Percentiles rank a stretch among this genome's conserved stretches.
Conservation (phyloP, 1,140 invertebrate species). For the Ceratina australensis region DNA sequence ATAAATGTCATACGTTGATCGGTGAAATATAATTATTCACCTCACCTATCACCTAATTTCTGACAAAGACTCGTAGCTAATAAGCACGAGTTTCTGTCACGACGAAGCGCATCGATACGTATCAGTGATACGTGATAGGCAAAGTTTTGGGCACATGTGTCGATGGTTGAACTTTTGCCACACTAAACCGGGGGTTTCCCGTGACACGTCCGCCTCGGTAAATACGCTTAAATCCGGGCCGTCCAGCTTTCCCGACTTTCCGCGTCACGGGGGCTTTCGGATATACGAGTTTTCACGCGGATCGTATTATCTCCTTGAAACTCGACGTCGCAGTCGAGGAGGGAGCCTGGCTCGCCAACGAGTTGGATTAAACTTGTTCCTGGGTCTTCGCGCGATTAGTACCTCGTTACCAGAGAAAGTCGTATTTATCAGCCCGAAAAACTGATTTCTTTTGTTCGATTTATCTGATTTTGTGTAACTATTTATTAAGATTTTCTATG, state of each 20-base stretch:
- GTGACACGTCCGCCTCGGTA: conserved; percentile 13
- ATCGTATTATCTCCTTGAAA: conserved; percentile 49
- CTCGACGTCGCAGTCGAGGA: neutral
- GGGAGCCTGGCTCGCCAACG: neutral
- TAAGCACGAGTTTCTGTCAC: neutral
- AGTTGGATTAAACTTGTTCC: conserved; percentile 24
- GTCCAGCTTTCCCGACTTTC: conserved; percentile 35
- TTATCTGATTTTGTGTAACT: too few species aligned
- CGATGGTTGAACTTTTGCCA: conserved; percentile 28
- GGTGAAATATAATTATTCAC: too few species aligned
- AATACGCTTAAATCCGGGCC: conserved; percentile 45
- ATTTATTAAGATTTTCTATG: too few species aligned
- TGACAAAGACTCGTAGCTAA: neutral
- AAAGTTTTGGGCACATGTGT: conserved; percentile 10
- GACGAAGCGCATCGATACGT: neutral
- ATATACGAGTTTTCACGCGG: conserved; percentile 48
- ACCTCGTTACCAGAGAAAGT: neutral
- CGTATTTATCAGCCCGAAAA: too few species aligned
- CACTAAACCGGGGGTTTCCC: neutral
- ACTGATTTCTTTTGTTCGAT: too few species aligned
- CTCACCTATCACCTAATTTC: too few species aligned
- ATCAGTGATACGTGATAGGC: conserved; percentile 4
- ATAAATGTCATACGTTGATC: too few species aligned
- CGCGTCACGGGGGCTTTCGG: conserved; percentile 15
- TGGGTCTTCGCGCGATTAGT: conserved; percentile 23